A percentile compares a stretch with the other conserved stretches of the same genome.
Conservation (phyloP, 2,888 invertebrate species). For the Cantharis lateralis region DNA sequence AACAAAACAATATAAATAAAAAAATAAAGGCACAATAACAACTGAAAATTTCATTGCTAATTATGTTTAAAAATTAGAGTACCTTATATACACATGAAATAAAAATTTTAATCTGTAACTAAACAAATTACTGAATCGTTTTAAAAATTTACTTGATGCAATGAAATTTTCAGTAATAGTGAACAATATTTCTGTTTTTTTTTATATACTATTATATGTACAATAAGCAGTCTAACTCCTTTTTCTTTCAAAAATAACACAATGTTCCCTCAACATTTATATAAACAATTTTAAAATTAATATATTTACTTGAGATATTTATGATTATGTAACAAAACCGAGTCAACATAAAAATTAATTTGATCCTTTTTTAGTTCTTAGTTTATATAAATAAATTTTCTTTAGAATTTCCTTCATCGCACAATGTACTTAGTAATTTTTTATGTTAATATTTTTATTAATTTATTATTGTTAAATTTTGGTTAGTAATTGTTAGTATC, state of each 20-base stretch:
- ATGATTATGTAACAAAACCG: background rate
- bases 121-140: background rate
- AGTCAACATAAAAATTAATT: too few relatives aligned
- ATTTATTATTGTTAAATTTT: background rate
- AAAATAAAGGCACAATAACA: conserved; percentile 37
- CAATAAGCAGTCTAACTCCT: conserved; percentile 43
- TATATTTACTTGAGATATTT: background rate
- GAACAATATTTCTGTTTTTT: conserved; percentile 26
- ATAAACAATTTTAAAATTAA: background rate
- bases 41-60: conserved; percentile 35
- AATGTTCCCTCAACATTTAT: background rate
- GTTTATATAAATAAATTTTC: background rate
- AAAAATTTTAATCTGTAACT: background rate
- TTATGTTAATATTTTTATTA: background rate
- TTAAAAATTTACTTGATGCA: background rate
- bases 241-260: conserved; percentile 24
- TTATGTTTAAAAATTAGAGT: background rate
- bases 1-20: conserved; percentile 36
- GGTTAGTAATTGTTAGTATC: background rate
- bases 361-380: background rate
- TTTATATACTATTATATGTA: conserved; percentile 33
- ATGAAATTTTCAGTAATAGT: conserved; percentile 38
- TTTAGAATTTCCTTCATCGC: background rate
- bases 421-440: background rate
- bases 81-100: background rate